phyloP scores from a whole-genome alignment of 2,888 invertebrate genomes.

The Hypena proboscidalis region DNA sequence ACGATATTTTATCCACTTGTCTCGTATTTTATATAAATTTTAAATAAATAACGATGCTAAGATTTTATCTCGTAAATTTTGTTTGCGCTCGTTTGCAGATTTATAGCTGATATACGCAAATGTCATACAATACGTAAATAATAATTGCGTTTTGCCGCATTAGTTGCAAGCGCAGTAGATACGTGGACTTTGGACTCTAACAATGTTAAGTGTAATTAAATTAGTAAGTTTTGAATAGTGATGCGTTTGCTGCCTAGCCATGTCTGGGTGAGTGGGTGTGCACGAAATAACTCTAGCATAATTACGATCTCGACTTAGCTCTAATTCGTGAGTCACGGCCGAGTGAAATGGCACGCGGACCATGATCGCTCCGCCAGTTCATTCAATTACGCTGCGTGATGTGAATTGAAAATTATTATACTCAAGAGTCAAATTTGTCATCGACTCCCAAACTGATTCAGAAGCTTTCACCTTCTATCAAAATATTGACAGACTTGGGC shows the following conservation, averaged over 20 bases:
- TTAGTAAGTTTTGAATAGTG: conserved; percentile 63
- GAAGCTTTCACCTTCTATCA: conserved; percentile 69
- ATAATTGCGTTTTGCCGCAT: conserved; percentile 24
- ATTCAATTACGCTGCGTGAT: conserved; percentile 78
- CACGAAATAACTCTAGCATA: conserved; percentile 77
- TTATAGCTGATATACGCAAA: conserved; percentile 34
- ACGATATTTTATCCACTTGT: conserved; percentile 8
- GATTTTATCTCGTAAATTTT: conserved; percentile 18
- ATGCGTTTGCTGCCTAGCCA: conserved; percentile 59
- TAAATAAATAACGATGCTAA: conserved; percentile 18
- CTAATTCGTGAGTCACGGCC: conserved; percentile 84
- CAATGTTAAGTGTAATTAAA: conserved; percentile 58
- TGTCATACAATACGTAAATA: conserved; percentile 28
- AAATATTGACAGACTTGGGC: conserved; percentile 47
- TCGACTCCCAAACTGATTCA: conserved; percentile 50
- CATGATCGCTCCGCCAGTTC: conserved; percentile 65
- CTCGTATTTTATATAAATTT: conserved; percentile 26
- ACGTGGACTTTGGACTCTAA: conserved; percentile 36
- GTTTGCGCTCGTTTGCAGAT: conserved; percentile 34
- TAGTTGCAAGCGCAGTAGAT: conserved; percentile 24
- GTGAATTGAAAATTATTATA: conserved; percentile 68
- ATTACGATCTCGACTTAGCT: conserved; percentile 78
- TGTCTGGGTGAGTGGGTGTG: conserved; percentile 65
- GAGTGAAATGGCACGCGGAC: conserved; percentile 75
- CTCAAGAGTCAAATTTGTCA: conserved; percentile 61